A percentile compares a stretch with the other conserved stretches of the same genome.
These are phyloP conservation scores for Passerculus sandwichensis DNA, from an alignment of 2,797 vertebrate species.

Conservation along the genomic window DNA sequence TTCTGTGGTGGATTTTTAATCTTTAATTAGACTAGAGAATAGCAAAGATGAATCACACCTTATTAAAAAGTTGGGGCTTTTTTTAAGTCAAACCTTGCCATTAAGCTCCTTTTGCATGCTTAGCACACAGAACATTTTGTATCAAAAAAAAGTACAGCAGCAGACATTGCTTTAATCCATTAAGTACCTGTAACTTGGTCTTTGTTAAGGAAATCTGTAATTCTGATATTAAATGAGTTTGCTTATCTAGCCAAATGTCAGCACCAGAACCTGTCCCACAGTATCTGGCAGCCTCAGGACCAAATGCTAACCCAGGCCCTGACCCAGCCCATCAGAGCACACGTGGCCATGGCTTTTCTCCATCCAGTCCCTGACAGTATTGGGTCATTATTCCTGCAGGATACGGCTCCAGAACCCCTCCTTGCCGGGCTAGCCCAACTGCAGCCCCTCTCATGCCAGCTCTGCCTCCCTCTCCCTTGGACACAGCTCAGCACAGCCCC, in stretches of 20 bases:
- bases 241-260: neutral
- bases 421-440: accelerated
- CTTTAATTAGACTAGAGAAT: constrained; percentile 54
- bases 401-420: neutral
- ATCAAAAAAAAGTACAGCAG: neutral
- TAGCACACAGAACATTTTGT: neutral
- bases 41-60: constrained; percentile 45
- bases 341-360: accelerated
- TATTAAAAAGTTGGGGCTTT: neutral
- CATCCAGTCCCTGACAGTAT: accelerated
- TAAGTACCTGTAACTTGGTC: neutral
- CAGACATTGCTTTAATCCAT: neutral
- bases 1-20: constrained; percentile 35
- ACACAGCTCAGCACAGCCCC: neutral
- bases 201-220: neutral
- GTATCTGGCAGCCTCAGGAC: neutral
- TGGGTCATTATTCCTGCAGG: neutral
- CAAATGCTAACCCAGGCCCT: neutral
- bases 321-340: neutral
- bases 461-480: neutral
- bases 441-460: neutral
- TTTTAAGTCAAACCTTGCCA: neutral
- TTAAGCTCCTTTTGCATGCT: neutral
- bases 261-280: neutral
- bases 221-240: neutral